These are phyloP conservation scores for Scelioninae gen. 1 DNA, from an alignment of 2,888 invertebrate species.

Conservation along the genomic window DNA sequence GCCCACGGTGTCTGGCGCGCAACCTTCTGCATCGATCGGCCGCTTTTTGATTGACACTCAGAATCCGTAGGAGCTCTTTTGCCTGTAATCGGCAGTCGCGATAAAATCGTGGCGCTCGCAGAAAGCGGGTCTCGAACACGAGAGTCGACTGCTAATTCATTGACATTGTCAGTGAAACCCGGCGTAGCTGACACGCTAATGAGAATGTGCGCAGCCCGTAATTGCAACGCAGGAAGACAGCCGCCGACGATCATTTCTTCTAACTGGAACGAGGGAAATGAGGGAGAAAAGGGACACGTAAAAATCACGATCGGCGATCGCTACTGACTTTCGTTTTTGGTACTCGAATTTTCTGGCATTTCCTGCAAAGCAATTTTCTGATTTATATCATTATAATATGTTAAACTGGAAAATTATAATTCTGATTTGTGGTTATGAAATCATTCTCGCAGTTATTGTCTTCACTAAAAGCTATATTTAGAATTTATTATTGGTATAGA, in stretches of 20 bases:
- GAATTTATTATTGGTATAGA: too few relatives aligned
- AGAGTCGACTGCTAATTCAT: slow-evolving; percentile 57
- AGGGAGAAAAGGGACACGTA: not conserved
- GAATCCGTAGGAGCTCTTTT: slow-evolving; percentile 56
- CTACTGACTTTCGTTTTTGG: too few relatives aligned
- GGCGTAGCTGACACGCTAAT: slow-evolving; percentile 61
- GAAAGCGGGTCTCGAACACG: slow-evolving; percentile 48
- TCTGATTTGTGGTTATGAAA: too few relatives aligned
- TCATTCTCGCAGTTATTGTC: too few relatives aligned
- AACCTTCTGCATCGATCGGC: slow-evolving; percentile 50
- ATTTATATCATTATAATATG: too few relatives aligned
- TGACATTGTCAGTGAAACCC: slow-evolving; percentile 67
- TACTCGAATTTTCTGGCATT: too few relatives aligned
- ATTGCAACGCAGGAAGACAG: slow-evolving; percentile 62
- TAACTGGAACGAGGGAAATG: slow-evolving; percentile 45
- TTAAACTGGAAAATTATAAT: too few relatives aligned
- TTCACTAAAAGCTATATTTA: too few relatives aligned
- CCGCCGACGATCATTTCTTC: slow-evolving; percentile 34
- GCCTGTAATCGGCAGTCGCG: slow-evolving; percentile 39
- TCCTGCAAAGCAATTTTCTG: too few relatives aligned
- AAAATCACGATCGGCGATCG: not conserved
- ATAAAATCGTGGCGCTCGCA: slow-evolving; percentile 48
- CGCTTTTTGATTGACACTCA: slow-evolving; percentile 58
- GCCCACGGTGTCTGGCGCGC: slow-evolving; percentile 42
- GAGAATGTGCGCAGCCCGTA: slow-evolving; percentile 54